Evolutionary conservation across 2,113 vertebrate genomes (phyloP).

Genomic region (Phaethornis superciliosus): DNA sequence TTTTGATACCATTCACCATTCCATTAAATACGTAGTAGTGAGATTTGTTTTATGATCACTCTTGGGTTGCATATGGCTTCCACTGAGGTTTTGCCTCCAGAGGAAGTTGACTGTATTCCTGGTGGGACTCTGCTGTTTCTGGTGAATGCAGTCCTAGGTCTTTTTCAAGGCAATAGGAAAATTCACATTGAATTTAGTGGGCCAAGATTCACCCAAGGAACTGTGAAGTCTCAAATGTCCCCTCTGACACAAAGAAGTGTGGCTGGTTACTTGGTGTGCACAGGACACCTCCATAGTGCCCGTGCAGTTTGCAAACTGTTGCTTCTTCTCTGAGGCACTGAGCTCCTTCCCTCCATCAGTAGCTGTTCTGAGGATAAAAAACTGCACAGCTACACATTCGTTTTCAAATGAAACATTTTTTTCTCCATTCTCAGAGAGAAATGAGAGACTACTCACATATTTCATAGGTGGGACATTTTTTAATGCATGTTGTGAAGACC

Average conservation of each 20-base stretch:
- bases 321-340: neutral
- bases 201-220: neutral
- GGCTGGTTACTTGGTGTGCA: neutral
- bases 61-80: slow-evolving; percentile 8
- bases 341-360: neutral
- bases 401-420: neutral
- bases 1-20: neutral
- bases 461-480: neutral
- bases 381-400: neutral
- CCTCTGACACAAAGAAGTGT: neutral
- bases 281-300: neutral
- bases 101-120: neutral
- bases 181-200: neutral
- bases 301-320: neutral
- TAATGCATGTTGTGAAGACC: neutral
- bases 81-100: neutral
- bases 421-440: neutral
- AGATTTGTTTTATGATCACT: neutral
- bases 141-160: neutral
- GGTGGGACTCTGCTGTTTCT: neutral
- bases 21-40: neutral
- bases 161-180: neutral
- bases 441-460: neutral
- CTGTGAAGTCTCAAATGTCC: neutral
- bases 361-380: neutral